A percentile compares a stretch with the other conserved stretches of the same genome.
Conservation (phyloP, 2,797 vertebrate genomes). For the Halcyon smyrnensis region DNA sequence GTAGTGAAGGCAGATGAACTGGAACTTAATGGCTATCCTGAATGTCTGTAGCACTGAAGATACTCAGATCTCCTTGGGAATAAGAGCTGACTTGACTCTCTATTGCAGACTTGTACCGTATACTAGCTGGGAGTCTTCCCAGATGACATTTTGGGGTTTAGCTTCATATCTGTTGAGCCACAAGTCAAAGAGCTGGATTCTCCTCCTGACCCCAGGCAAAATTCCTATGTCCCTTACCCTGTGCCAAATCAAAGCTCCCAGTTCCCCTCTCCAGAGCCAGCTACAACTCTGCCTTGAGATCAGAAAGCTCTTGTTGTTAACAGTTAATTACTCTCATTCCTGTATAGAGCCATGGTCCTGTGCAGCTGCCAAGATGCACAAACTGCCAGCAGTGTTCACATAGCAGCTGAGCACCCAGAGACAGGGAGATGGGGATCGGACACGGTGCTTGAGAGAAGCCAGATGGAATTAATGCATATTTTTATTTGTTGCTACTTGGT, state of each 20-base stretch:
- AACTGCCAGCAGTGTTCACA: neutral
- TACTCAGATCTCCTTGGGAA: neutral
- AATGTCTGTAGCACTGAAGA: neutral
- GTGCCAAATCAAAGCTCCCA: rapidly evolving
- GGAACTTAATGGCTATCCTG: neutral
- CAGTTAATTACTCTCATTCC: constrained; percentile 5
- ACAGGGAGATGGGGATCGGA: neutral
- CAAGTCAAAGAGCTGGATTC: neutral
- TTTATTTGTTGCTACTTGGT: neutral
- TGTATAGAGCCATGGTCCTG: neutral
- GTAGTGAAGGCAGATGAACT: neutral
- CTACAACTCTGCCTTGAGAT: neutral
- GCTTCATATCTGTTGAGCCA: neutral
- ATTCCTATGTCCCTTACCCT: neutral
- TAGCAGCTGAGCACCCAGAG: neutral
- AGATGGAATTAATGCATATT: neutral
- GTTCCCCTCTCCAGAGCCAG: neutral
- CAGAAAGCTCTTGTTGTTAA: constrained; percentile 24
- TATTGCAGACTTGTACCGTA: neutral
- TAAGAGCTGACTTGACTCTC: neutral
- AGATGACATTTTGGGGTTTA: neutral
- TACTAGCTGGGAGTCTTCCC: neutral
- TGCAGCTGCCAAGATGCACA: neutral
- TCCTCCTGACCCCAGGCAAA: neutral
- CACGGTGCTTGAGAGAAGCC: neutral